These are phyloP conservation scores for Limenitis camilla DNA, from an alignment of 2,888 invertebrate genomes.

Conservation along the genomic window DNA sequence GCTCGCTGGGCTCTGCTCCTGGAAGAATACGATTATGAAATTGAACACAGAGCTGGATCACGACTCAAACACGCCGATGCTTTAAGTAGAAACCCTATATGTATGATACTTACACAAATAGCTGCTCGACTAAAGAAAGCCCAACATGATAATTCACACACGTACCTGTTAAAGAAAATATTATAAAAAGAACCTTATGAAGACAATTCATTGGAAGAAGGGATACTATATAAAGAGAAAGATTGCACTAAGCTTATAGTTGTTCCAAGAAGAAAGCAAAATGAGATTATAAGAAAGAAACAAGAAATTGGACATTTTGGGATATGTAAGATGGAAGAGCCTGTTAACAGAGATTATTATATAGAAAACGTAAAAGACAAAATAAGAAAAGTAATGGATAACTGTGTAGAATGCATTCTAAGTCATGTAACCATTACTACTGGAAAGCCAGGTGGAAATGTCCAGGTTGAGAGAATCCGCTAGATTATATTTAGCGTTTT, in stretches of 20 bases:
- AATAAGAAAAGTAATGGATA: too few relatives aligned
- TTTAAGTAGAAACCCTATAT: constrained; percentile 20
- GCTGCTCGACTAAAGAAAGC: neutral
- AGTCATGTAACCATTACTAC: constrained; percentile 18
- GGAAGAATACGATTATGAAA: too few relatives aligned
- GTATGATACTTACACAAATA: neutral
- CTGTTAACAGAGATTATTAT: too few relatives aligned
- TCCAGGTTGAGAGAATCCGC: constrained; percentile 24
- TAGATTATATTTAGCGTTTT: constrained; percentile 21
- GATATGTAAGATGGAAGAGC: too few relatives aligned
- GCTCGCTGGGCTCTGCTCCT: too few relatives aligned
- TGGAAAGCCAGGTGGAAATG: too few relatives aligned
- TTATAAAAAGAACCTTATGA: neutral
- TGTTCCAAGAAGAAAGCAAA: constrained; percentile 25
- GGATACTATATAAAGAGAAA: neutral
- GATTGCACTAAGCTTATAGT: constrained; percentile 9
- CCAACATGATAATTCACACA: neutral
- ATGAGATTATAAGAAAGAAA: constrained; percentile 39
- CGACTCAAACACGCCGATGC: constrained; percentile 35
- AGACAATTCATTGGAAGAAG: neutral
- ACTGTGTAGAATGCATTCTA: constrained; percentile 10
- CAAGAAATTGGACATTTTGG: too few relatives aligned
- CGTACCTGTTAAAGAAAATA: neutral
- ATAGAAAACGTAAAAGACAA: too few relatives aligned
- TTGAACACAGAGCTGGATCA: too few relatives aligned